Base-by-base conservation (phyloP, 2,888 invertebrate species). In the Cremastinae sp. region DNA sequence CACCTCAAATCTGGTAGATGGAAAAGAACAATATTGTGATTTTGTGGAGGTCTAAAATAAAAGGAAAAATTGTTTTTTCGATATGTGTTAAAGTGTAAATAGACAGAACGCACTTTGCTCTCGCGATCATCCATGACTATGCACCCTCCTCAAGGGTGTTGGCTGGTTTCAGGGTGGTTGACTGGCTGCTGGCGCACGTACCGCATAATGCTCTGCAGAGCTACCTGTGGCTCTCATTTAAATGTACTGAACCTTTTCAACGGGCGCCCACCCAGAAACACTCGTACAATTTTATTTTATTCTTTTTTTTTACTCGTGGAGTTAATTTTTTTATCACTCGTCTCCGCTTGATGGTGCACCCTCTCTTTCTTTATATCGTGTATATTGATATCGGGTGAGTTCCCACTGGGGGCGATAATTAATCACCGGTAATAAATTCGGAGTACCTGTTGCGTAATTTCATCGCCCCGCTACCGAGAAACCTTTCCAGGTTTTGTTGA, bases 211-310 rank as follows among this genome's bases (percentile, higher is more conserved):
- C 71, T 70, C 55, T 68, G 12, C 74, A 41, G 53, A 84, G 85
- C 87, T 87, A 87, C 87, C 87, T 87, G 86, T 88, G 84, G 87
- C 87, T 88, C 85, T 85, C 83, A 88, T 88, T 88, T 86, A 84
- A 88, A 88, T 88, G 85, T 85, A 87, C 83, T 82, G 86, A 86
- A 87, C 83, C 83, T 83, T 78, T 78, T 78, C 80, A 64, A 64
- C 70, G 74, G 2, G 28, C 72, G 55, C 65, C 74, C 68, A 59
- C 61, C 64, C 49, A 35, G 53, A 65, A 73, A 73, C 73, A 43
- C 35, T 41, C 58, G 59, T 47, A 55, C 65, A 41, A 64, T 64
- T 55, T 58, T 56, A 59, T 74, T 59, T 16, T 18, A 58, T 53
- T 5, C 18, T 43, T 51, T 16, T 16, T 28, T 41, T 61, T 62